Conservation (phyloP, 2,113 vertebrate species). For the Falco punctatus region DNA sequence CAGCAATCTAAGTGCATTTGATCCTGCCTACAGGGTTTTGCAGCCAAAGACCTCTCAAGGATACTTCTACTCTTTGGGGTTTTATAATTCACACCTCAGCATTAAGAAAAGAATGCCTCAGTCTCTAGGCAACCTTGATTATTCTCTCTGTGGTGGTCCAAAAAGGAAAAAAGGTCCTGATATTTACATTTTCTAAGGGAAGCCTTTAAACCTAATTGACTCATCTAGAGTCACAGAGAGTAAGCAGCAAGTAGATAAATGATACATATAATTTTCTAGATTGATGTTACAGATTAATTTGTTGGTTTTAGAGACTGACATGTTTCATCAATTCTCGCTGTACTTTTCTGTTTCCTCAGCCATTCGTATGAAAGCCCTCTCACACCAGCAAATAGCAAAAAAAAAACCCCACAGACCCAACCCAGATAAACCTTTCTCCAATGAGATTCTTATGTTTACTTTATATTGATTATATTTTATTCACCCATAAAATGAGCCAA, state of each 20-base stretch:
- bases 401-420: neutral
- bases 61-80: neutral
- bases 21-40: neutral
- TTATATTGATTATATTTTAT: constrained; percentile 35
- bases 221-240: constrained; percentile 1
- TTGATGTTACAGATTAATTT: neutral
- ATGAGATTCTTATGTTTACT: neutral
- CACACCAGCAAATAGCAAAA: neutral
- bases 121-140: constrained; percentile 1
- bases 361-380: neutral
- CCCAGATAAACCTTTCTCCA: neutral
- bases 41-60: neutral
- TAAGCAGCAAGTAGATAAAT: neutral
- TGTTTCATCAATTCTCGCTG: neutral
- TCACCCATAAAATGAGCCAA: constrained; percentile 48
- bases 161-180: neutral
- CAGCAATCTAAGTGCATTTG: neutral
- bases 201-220: neutral
- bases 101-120: neutral
- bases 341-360: neutral
- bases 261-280: neutral
- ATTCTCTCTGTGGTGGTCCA: neutral
- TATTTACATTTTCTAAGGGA: neutral
- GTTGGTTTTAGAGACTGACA: neutral
- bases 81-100: neutral